Evolutionary conservation across 2,888 invertebrate genomes (phyloP), one percentile per base, ranked within the genome.

Genomic region (Tridacna gigas): DNA sequence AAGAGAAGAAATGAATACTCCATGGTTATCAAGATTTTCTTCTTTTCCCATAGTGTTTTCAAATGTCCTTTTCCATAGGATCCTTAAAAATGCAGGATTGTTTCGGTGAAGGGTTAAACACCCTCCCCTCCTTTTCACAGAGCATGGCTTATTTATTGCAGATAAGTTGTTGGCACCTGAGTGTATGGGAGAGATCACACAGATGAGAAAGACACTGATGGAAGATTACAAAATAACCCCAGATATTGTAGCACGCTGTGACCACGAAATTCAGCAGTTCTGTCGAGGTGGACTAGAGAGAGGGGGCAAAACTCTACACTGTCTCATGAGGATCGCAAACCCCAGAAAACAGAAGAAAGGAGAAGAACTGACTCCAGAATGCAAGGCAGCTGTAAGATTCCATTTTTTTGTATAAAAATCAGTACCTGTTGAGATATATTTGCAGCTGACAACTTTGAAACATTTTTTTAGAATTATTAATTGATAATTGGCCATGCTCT

Each of bases 201-300:
- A 98, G 92, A 98, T 99, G 94, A 96, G 99, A 26, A 97, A 97
- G 94, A 97, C 97, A 83, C 95, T 99, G 22, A 97, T 99, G 97
- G 97, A 98, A 92, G 99, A 99, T 95, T 99, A 97, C 94, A 96
- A 97, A 90, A 96, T 99, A 25, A 98, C 98, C 15, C 99, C 99
- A 9, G 98, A 99, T 95, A 96, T 99, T 84, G 97, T 99, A 85
- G 96, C 97, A 90, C 96, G 97, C 77, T 99, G 99, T 95, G 96
- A 97, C 26, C 96, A 96, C 90, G 99, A 99, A 93, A 98, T 99
- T 89, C 95, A 96, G 25, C 60, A 90, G 26, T 93, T 92, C 76
- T 91, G 92, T 80, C 78, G 97, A 96, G 98, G 94, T 96, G 98
- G 94, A 96, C 88, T 95, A 80, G 97, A 97, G 94, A 96, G 96